Conservation (phyloP, 2,888 invertebrate species). For the Holacanthella duospinosa region DNA sequence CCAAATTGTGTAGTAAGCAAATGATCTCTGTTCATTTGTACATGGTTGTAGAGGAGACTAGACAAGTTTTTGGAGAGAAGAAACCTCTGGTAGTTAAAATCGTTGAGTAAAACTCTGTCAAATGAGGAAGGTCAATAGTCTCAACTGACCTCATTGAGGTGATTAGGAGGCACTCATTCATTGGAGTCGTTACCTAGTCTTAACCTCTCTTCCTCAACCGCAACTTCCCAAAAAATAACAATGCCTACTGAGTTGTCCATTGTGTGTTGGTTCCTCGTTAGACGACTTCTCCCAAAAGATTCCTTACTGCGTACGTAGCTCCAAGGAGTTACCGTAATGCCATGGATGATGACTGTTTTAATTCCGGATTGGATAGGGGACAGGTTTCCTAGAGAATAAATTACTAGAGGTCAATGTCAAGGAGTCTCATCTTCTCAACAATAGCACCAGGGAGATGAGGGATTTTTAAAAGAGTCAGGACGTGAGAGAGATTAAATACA, state of each 20-base stretch:
- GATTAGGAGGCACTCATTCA: background rate
- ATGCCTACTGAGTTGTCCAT: background rate
- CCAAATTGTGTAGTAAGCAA: background rate
- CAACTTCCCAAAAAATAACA: background rate
- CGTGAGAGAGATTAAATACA: background rate
- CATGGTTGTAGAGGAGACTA: background rate
- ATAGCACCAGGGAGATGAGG: no score
- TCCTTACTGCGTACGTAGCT: background rate
- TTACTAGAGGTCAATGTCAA: background rate
- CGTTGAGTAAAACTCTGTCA: background rate
- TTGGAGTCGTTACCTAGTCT: background rate
- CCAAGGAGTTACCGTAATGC: background rate
- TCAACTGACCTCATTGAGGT: conserved; percentile 8
- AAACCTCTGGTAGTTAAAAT: background rate
- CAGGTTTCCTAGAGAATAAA: background rate
- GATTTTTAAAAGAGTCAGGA: background rate
- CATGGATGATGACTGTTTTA: background rate
- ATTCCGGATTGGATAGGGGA: background rate
- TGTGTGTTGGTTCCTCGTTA: background rate
- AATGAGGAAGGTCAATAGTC: conserved; percentile 4
- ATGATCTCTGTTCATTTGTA: background rate
- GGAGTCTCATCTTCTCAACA: no score
- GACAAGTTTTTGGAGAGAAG: background rate
- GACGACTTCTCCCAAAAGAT: background rate
- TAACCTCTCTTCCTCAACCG: background rate